Evolutionary conservation across 2,888 invertebrate genomes (phyloP).

Genomic region (Synanthedon andrenaeformis): DNA sequence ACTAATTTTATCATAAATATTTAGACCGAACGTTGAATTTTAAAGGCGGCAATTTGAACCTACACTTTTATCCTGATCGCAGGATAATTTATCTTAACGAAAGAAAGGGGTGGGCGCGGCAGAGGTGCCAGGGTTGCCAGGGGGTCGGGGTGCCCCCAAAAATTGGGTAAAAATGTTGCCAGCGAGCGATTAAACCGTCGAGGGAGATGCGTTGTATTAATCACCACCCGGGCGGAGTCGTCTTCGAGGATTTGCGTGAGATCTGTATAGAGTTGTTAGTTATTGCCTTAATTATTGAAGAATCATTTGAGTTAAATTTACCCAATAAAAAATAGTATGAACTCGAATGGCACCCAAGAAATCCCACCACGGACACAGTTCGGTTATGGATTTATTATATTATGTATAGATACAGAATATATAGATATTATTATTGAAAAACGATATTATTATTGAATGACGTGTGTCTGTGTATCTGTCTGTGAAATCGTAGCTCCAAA

Average conservation of each 20-base stretch:
- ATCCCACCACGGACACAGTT: no score
- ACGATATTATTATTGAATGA: no score
- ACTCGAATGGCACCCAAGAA: no score
- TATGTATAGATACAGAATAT: no score
- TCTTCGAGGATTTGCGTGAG: slow-evolving; percentile 55
- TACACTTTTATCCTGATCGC: slow-evolving; percentile 70
- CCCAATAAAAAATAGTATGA: no score
- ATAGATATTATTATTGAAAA: no score
- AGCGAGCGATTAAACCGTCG: slow-evolving; percentile 68
- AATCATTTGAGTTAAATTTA: no score
- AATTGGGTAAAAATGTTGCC: slow-evolving; percentile 72
- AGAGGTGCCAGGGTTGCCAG: slow-evolving; percentile 25
- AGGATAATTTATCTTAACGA: slow-evolving; percentile 71
- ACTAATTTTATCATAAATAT: slow-evolving; percentile 54
- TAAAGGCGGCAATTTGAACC: slow-evolving; percentile 70
- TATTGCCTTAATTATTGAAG: no score
- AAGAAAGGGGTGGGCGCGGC: slow-evolving; percentile 63
- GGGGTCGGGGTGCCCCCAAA: slow-evolving; percentile 46
- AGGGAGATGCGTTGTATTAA: slow-evolving; percentile 71
- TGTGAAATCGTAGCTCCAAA: no score
- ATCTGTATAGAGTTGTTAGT: slow-evolving; percentile 31
- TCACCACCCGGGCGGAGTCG: slow-evolving; percentile 63
- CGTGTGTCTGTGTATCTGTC: no score
- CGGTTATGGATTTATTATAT: no score
- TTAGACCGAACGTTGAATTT: slow-evolving; percentile 62